These are phyloP conservation scores for Botia almorhae DNA, from an alignment of 2,797 vertebrate genomes.

Conservation along the genomic window DNA sequence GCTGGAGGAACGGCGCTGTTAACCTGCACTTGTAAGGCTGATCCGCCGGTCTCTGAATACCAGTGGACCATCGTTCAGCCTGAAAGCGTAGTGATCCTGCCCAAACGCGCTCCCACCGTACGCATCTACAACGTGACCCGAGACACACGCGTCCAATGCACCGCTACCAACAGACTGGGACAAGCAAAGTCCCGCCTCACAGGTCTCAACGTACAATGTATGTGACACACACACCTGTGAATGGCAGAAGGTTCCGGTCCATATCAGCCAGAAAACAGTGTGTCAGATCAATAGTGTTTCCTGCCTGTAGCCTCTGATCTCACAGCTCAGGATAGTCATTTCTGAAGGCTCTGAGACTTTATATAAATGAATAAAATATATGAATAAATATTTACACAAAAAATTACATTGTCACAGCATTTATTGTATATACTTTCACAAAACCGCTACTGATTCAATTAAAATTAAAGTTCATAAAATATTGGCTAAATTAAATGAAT, in stretches of 20 bases:
- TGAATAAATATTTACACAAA: no score
- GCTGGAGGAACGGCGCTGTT: slow-evolving; percentile 76
- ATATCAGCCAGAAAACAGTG: neutral
- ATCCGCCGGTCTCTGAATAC: slow-evolving; percentile 76
- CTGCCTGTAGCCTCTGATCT: no score
- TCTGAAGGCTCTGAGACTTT: no score
- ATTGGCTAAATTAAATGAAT: no score
- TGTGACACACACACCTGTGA: slow-evolving; percentile 41
- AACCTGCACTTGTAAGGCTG: slow-evolving; percentile 78
- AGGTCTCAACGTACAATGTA: slow-evolving; percentile 76
- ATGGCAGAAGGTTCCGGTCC: no score
- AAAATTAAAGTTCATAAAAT: no score
- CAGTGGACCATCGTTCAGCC: slow-evolving; percentile 75
- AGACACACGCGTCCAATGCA: slow-evolving; percentile 74
- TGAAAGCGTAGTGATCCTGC: slow-evolving; percentile 60
- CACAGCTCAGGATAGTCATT: no score
- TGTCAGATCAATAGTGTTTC: no score
- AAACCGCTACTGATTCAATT: no score
- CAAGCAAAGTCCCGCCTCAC: slow-evolving; percentile 71
- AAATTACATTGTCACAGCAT: no score
- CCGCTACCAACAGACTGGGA: slow-evolving; percentile 75
- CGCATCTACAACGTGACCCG: slow-evolving; percentile 74
- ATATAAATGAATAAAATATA: no score
- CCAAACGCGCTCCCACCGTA: slow-evolving; percentile 60
- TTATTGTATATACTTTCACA: no score